Base-by-base conservation (phyloP, 2,797 vertebrate species). In the Spatula clypeata region DNA sequence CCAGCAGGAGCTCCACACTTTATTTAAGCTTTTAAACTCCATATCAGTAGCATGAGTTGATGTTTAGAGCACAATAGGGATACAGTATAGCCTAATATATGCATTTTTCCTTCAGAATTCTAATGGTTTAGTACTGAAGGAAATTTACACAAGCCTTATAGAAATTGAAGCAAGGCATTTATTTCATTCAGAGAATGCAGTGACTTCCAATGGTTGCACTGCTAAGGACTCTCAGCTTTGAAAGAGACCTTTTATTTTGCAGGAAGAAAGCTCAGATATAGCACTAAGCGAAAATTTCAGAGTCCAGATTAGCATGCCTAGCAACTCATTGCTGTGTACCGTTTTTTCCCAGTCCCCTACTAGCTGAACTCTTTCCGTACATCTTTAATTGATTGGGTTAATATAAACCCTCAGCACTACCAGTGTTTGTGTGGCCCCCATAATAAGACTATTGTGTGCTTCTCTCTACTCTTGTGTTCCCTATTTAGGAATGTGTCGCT, bases 221-320 rank as follows among this genome's bases (percentile, higher is more conserved):
- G 91, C 94, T 90, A 93, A 91, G 94, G 87, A 95, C 95, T 91
- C 91, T 94, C 62, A 61, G 96, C 96, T 97, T 96, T 98, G 97
- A 98, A 98, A 98, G 96, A 94, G 92, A 95, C 91, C 98, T 98
- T 98, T 98, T 97, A 98, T 97, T 97, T 94, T 96, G 94, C 97
- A 97, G 97, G 96, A 98, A 98, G 97, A 98, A 98, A 98, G 97
- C 94, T n/a, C 93, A 91, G 94, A 96, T 93, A 96, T 95, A 96
- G 91, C 88, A 38, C 94, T 69, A 64, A 95, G 95, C 20, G 82
- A 96, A 96, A 96, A 94, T 97, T 96, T 96, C 81, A 73, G 97
- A 97, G 97, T 96, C 96, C 94, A 92, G 92, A 91, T 90, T 92
- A 79, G 89, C 91, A 86, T 92, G 98, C 98, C 98, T 98, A 97